Conservation (phyloP, 2,797 vertebrate species). For the Oophaga sylvatica region DNA sequence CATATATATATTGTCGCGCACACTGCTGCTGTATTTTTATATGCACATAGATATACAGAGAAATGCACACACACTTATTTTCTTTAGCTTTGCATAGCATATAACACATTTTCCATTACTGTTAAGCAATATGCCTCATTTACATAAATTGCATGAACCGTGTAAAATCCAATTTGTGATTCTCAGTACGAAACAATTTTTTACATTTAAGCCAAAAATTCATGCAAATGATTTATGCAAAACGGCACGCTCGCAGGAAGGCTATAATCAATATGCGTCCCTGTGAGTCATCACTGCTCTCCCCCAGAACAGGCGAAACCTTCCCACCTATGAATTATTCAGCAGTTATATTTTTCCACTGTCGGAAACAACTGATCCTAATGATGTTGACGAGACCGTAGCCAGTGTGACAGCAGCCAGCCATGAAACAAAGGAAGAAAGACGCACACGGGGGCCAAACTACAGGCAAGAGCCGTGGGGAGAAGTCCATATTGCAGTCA, state of each 20-base stretch:
- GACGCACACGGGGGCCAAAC: not conserved
- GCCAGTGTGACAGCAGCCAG: not conserved
- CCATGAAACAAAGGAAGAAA: conserved; percentile 30
- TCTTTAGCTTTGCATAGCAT: not conserved
- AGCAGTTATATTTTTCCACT: conserved; percentile 48
- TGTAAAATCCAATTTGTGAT: not conserved
- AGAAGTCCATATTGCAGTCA: not conserved
- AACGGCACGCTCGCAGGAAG: not conserved
- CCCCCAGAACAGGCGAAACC: not conserved
- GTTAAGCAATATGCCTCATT: conserved; percentile 3
- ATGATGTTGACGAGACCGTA: conserved; percentile 43
- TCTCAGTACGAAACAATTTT: conserved; percentile 5
- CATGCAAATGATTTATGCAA: conserved; percentile 21
- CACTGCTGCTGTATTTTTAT: too few relatives aligned
- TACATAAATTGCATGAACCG: not conserved
- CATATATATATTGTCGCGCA: too few relatives aligned
- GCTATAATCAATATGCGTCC: conserved; percentile 40
- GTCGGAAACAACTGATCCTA: conserved; percentile 48
- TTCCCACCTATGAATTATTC: conserved; percentile 54
- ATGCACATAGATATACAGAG: not conserved
- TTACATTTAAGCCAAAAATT: conserved; percentile 20
- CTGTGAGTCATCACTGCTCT: conserved; percentile 33
- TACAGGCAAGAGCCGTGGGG: not conserved
- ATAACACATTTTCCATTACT: conserved; percentile 10
- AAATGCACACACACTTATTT: not conserved